Conservation (phyloP, 2,888 invertebrate species). For the Papilio protenor region DNA sequence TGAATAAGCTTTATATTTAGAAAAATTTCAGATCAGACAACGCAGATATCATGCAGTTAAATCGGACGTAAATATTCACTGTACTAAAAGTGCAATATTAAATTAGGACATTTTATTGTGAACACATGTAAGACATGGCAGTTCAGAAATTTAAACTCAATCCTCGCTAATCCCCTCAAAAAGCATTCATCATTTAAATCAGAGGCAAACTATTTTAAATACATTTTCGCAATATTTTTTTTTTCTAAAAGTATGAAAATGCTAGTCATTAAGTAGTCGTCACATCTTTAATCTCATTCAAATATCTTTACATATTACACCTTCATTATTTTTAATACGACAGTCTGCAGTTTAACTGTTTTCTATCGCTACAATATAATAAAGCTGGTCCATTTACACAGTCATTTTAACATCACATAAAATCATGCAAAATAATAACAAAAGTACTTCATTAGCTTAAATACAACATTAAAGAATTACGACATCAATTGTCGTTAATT, state of each 20-base stretch:
- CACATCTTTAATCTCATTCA: conserved; percentile 53
- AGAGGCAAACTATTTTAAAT: conserved; percentile 5
- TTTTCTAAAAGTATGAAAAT: conserved; percentile 28
- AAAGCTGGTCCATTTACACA: conserved; percentile 77
- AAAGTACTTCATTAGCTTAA: conserved; percentile 51
- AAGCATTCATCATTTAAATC: background rate
- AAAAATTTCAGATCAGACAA: conserved; percentile 63
- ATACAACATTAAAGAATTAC: conserved; percentile 35
- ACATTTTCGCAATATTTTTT: background rate
- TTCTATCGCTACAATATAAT: conserved; percentile 58
- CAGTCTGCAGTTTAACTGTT: conserved; percentile 73
- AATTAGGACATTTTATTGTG: conserved; percentile 30
- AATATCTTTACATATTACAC: conserved; percentile 57
- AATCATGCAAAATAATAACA: conserved; percentile 72
- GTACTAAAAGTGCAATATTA: conserved; percentile 15
- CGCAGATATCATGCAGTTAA: conserved; percentile 51
- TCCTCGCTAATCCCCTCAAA: conserved; percentile 4
- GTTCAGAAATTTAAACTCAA: conserved; percentile 31
- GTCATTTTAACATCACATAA: conserved; percentile 69
- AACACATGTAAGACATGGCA: conserved; percentile 40
- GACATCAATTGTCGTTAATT: conserved; percentile 38
- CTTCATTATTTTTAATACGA: conserved; percentile 47
- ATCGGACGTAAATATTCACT: conserved; percentile 30
- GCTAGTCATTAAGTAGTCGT: conserved; percentile 20
- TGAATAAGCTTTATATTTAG: conserved; percentile 61